These are phyloP conservation scores for Prunella strophiata DNA, from an alignment of 2,797 vertebrate species.

Conservation along the genomic window DNA sequence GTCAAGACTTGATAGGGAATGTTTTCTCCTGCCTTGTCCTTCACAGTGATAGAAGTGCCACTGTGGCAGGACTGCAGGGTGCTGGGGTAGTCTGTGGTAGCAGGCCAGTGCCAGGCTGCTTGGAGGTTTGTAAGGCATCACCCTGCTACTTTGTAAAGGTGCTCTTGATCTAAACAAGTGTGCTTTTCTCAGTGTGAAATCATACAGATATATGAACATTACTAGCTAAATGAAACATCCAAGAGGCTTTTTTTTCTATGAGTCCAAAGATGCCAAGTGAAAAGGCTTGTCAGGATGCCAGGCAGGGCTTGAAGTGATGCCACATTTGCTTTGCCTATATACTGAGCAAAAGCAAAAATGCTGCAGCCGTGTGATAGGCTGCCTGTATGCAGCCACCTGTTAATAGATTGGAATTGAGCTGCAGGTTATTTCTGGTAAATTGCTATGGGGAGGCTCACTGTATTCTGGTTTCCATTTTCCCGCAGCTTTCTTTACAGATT, in stretches of 20 bases:
- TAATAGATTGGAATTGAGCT: not conserved
- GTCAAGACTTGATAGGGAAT: not conserved
- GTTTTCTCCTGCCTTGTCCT: not conserved
- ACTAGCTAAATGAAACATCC: not conserved
- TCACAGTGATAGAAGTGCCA: rapidly evolving
- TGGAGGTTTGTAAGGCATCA: not conserved
- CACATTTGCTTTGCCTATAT: rapidly evolving
- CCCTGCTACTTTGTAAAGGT: not conserved
- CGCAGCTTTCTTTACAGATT: slow-evolving; percentile 86
- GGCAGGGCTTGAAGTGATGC: not conserved
- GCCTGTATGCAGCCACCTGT: not conserved
- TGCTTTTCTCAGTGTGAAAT: not conserved
- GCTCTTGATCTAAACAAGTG: not conserved
- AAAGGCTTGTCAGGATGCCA: not conserved
- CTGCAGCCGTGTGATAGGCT: not conserved
- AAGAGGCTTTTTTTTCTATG: not conserved
- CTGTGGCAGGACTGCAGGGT: not conserved
- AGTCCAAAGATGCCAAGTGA: not conserved
- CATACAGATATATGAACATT: not conserved
- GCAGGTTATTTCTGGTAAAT: slow-evolving; percentile 13
- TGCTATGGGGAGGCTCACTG: not conserved
- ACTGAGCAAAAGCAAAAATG: not conserved
- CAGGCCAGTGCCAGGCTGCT: not conserved
- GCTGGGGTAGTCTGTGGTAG: not conserved
- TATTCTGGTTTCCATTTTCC: slow-evolving; percentile 39